Evolutionary conservation across 2,797 vertebrate genomes (phyloP).

Genomic region (Pseudomugil gertrudae): DNA sequence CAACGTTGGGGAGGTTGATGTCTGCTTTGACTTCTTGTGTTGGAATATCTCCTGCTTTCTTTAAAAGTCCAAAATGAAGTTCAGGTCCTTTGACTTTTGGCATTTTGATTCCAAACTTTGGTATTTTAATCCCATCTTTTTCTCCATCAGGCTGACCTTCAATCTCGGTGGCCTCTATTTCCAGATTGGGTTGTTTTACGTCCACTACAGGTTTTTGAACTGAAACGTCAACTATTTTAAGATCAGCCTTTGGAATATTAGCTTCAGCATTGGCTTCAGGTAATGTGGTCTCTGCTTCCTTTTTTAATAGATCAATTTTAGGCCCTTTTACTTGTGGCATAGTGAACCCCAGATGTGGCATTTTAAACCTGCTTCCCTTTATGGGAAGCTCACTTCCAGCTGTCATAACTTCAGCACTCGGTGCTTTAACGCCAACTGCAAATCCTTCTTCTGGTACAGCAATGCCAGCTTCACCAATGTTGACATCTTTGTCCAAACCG

Average conservation of each 20-base stretch:
- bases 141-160: conserved; percentile 18
- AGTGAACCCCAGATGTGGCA: conserved; percentile 57
- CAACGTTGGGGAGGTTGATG: conserved; percentile 8
- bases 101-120: background rate
- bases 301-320: conserved; percentile 48
- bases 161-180: conserved; percentile 15
- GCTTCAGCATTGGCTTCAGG: conserved; percentile 14
- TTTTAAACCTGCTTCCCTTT: conserved; percentile 54
- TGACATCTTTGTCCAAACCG: background rate
- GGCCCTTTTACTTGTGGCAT: conserved; percentile 64
- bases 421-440: background rate
- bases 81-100: conserved; percentile 44
- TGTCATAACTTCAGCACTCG: conserved; percentile 21
- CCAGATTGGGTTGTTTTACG: conserved; percentile 13
- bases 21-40: conserved; percentile 37
- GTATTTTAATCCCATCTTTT: background rate
- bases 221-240: conserved; percentile 17
- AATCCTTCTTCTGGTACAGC: background rate
- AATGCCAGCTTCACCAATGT: background rate
- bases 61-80: conserved; percentile 30
- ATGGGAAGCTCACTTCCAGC: conserved; percentile 32
- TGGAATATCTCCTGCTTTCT: conserved; percentile 55
- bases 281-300: conserved; percentile 44
- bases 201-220: conserved; percentile 23
- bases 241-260: conserved; percentile 16